A percentile compares a stretch with the other conserved stretches of the same genome.
Conservation (phyloP, 2,888 invertebrate genomes). For the Philereme transversata region DNA sequence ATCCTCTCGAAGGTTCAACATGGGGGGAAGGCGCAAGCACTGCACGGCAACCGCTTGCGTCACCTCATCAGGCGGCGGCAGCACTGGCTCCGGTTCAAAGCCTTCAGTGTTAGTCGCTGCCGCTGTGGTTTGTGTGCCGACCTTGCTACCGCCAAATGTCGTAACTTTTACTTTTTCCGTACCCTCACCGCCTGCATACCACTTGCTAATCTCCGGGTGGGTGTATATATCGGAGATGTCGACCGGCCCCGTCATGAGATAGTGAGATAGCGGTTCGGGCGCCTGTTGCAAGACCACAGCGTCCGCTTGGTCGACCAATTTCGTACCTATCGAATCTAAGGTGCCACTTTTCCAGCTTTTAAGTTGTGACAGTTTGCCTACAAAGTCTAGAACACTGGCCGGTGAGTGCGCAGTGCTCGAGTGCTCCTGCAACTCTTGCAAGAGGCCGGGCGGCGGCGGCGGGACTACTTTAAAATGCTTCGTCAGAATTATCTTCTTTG, state of each 20-base stretch:
- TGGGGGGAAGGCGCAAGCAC: slow-evolving; percentile 81
- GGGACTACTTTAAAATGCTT: slow-evolving; percentile 72
- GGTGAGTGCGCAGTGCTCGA: slow-evolving; percentile 49
- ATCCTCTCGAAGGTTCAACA: slow-evolving; percentile 74
- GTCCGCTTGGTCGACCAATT: slow-evolving; percentile 73
- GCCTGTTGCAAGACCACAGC: slow-evolving; percentile 58
- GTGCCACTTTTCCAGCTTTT: slow-evolving; percentile 76
- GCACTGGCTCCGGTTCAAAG: slow-evolving; percentile 70
- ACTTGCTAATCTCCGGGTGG: slow-evolving; percentile 49
- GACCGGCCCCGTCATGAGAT: slow-evolving; percentile 75
- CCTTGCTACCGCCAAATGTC: slow-evolving; percentile 63
- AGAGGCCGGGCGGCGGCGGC: slow-evolving; percentile 63
- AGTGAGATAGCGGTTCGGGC: slow-evolving; percentile 67
- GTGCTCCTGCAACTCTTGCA: slow-evolving; percentile 66
- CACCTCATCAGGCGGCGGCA: slow-evolving; percentile 66
- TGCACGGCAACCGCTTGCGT: slow-evolving; percentile 82
- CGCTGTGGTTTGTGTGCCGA: slow-evolving; percentile 67
- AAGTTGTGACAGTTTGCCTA: slow-evolving; percentile 72
- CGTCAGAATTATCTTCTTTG: slow-evolving; percentile 68
- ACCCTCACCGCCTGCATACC: slow-evolving; percentile 73
- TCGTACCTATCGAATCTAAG: slow-evolving; percentile 71
- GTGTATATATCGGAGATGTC: slow-evolving; percentile 67
- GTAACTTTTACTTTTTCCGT: slow-evolving; percentile 71
- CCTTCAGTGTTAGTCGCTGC: slow-evolving; percentile 77
- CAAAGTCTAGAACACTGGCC: slow-evolving; percentile 70